Evolutionary conservation across 2,888 invertebrate genomes (phyloP), one percentile per base, ranked within the genome.

Genomic region (Pherbina coryleti): DNA sequence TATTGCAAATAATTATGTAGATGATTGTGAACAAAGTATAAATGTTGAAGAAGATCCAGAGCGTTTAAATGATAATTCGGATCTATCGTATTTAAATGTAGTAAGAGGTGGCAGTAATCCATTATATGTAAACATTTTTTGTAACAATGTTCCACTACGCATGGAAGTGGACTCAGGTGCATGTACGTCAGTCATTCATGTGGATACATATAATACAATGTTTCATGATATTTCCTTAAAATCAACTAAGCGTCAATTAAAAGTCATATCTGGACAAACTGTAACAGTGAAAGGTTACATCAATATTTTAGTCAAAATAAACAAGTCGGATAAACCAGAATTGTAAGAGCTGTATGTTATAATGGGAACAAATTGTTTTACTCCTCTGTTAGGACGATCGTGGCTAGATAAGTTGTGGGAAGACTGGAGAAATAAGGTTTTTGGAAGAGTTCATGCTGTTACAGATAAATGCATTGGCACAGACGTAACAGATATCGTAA

Each of bases 341-440:
- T n/a, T n/a, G n/a, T n/a, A 37, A 49, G 22, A 74, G 25, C 37
- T 37, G 22, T 14, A 73, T 7, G 55, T 22, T 34, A 79, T 82
- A 37, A 79, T 82, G 72, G 51, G 51, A n/a, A 11, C 25, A 79
- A 79, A 64, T 82, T 79, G 78, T 71, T 82, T n/a, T 81, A 82
- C 80, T 72, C 80, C 22, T 78, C 83, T 75, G 77, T 83, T 51
- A 82, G 81, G 80, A 25, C 75, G 14, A 53, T 81, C 66, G 79
- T 78, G 79, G 76, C 60, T 28, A 74, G 78, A 83, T 82, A 82
- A 62, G 22, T 53, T 79, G 53, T 76, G 57, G 55, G 17, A 51
- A 25, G 82, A 83, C 44, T 60, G 60, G 14, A 82, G 82, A 77
- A 60, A 83, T 17, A 62, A 76, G 19, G 14, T 78, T 19, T 14